A percentile compares a stretch with the other conserved stretches of the same genome.
Evolutionary conservation across 1,140 invertebrate genomes (phyloP).

Genomic region (Pogonognathellus flavescens): DNA sequence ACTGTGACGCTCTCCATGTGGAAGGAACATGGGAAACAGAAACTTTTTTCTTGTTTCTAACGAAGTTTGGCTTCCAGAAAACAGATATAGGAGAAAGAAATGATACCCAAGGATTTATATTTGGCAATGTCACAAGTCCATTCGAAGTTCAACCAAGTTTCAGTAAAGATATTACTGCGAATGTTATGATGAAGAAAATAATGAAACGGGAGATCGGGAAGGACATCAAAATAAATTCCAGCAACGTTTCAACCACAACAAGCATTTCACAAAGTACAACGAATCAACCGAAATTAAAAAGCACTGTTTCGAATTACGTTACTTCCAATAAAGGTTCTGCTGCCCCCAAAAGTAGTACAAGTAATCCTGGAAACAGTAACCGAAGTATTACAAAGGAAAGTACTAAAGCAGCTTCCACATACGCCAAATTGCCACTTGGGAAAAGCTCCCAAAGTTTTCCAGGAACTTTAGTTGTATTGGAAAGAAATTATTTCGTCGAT

Average conservation of each 20-base stretch:
- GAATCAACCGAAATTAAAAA: slow-evolving; percentile 12
- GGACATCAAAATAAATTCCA: background rate
- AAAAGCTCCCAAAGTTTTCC: slow-evolving; percentile 72
- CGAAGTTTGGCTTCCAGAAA: slow-evolving; percentile 97
- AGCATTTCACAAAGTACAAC: background rate
- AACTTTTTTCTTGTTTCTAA: slow-evolving; percentile 91
- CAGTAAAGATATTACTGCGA: slow-evolving; percentile 13
- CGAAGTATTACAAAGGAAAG: slow-evolving; percentile 8
- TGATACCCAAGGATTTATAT: slow-evolving; percentile 92
- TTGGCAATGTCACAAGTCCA: slow-evolving; percentile 86
- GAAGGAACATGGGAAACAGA: slow-evolving; percentile 78
- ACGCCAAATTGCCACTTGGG: background rate
- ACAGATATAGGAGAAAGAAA: slow-evolving; percentile 86
- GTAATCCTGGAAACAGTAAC: background rate
- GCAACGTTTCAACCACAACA: background rate
- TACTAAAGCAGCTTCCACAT: slow-evolving; percentile 21
- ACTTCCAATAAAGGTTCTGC: slow-evolving; percentile 43
- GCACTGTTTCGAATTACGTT: background rate
- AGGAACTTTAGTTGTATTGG: slow-evolving; percentile 88
- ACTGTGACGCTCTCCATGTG: slow-evolving; percentile 71
- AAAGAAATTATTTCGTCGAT: slow-evolving; percentile 87
- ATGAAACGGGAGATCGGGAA: slow-evolving; percentile 25
- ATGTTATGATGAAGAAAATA: background rate
- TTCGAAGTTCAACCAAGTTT: slow-evolving; percentile 21
- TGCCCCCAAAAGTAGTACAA: slow-evolving; percentile 27